Percentiles rank a stretch among this genome's conserved stretches.
Conservation (phyloP, 2,888 invertebrate genomes). For the Trichacis sp. region DNA sequence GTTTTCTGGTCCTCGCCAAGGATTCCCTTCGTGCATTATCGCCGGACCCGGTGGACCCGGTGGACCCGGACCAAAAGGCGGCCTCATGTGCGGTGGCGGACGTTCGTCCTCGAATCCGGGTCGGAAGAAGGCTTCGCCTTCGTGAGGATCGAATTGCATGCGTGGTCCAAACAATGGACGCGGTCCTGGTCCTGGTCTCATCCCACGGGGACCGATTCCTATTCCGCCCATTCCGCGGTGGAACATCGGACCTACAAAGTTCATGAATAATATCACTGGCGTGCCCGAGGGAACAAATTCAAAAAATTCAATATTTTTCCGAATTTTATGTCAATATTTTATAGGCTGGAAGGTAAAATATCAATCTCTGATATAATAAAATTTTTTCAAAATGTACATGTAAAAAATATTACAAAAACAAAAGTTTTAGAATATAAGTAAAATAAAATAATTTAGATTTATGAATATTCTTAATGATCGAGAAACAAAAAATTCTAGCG, state of each 20-base stretch:
- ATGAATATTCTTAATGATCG: too few species aligned
- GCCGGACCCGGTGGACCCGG: too few species aligned
- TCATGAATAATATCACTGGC: background rate
- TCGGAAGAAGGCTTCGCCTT: constrained; percentile 60
- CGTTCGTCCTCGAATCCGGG: constrained; percentile 60
- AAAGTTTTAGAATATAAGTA: too few species aligned
- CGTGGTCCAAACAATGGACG: constrained; percentile 62
- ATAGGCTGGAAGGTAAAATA: too few species aligned
- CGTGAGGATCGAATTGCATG: constrained; percentile 57
- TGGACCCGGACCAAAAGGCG: constrained; percentile 49
- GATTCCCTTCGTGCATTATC: constrained; percentile 43
- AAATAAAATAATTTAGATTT: too few species aligned
- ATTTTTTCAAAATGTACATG: too few species aligned
- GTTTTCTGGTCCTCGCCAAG: constrained; percentile 55
- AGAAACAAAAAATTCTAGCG: too few species aligned
- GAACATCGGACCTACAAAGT: constrained; percentile 64
- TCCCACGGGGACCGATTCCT: constrained; percentile 65
- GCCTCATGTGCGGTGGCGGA: constrained; percentile 49
- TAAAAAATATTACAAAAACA: too few species aligned
- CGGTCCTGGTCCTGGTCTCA: constrained; percentile 63
- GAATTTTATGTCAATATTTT: too few species aligned
- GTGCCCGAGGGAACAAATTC: background rate
- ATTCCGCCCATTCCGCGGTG: constrained; percentile 53
- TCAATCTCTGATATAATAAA: too few species aligned
- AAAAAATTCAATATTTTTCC: background rate